Evolutionary conservation across 2,797 vertebrate genomes (phyloP).

Genomic region (Sphenodon punctatus): DNA sequence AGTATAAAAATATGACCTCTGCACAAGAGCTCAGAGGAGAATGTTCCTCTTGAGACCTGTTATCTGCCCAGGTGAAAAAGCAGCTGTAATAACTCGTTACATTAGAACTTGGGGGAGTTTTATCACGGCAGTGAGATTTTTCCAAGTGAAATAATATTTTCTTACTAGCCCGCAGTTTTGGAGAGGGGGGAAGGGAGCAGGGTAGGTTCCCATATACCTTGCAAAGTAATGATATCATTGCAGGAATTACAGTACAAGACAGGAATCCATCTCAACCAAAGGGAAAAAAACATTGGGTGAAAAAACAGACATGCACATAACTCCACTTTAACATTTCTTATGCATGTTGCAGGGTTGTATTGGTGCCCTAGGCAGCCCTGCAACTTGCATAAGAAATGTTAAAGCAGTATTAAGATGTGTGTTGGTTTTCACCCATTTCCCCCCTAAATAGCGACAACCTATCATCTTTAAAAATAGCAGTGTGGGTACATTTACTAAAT

Average conservation of each 20-base stretch:
- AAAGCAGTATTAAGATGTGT: too few species aligned
- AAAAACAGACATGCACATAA: too few species aligned
- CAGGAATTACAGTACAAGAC: fast-evolving
- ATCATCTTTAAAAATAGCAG: too few species aligned
- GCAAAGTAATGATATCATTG: not conserved
- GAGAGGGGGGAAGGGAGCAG: not conserved
- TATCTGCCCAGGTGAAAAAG: conserved; percentile 15
- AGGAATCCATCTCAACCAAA: not conserved
- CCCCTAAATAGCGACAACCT: too few species aligned
- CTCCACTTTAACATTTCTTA: too few species aligned
- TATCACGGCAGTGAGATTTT: not conserved
- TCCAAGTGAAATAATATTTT: not conserved
- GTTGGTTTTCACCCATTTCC: too few species aligned
- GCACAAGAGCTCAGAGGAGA: not conserved
- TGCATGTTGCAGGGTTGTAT: too few species aligned
- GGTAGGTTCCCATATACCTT: not conserved
- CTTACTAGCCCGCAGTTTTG: not conserved
- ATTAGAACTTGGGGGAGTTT: not conserved
- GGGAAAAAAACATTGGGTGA: too few species aligned
- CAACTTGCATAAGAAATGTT: too few species aligned
- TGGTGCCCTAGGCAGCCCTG: too few species aligned
- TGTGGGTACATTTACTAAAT: not conserved
- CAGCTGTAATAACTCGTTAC: not conserved
- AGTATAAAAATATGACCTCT: not conserved
- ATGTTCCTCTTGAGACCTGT: not conserved